phyloP scores from a whole-genome alignment of 2,888 invertebrate genomes.

The Uloborus plumipes region DNA sequence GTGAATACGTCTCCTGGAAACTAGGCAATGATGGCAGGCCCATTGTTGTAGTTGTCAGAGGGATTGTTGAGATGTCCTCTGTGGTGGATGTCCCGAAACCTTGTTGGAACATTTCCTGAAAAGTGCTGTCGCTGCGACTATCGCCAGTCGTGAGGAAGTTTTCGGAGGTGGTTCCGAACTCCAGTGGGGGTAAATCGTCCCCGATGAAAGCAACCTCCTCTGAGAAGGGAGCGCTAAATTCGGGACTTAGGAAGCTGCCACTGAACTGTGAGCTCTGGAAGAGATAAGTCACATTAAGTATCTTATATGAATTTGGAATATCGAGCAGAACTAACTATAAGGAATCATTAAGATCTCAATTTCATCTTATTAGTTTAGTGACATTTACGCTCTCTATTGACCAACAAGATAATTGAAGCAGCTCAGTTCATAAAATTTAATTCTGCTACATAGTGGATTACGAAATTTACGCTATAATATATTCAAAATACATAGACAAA shows the following conservation, averaged over 20 bases:
- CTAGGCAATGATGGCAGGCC: slow-evolving; percentile 65
- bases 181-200: slow-evolving; percentile 60
- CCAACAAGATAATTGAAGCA: too few relatives aligned
- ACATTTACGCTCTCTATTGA: too few relatives aligned
- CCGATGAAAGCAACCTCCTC: slow-evolving; percentile 45
- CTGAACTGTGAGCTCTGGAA: slow-evolving; percentile 56
- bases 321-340: too few relatives aligned
- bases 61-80: slow-evolving; percentile 8
- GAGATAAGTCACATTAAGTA: too few relatives aligned
- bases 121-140: slow-evolving; percentile 38
- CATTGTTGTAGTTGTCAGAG: slow-evolving; percentile 28
- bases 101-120: slow-evolving; percentile 60
- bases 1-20: slow-evolving; percentile 71
- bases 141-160: slow-evolving; percentile 20
- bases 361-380: too few relatives aligned
- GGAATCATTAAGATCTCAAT: too few relatives aligned
- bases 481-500: too few relatives aligned
- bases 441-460: too few relatives aligned
- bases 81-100: slow-evolving; percentile 23
- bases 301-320: too few relatives aligned
- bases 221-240: slow-evolving; percentile 52
- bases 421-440: too few relatives aligned
- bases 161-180: slow-evolving; percentile 52
- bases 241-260: slow-evolving; percentile 44
- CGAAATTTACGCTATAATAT: too few relatives aligned